Evolutionary conservation across 2,888 invertebrate genomes (phyloP).

Genomic region (Epiperipatus broadwayi): DNA sequence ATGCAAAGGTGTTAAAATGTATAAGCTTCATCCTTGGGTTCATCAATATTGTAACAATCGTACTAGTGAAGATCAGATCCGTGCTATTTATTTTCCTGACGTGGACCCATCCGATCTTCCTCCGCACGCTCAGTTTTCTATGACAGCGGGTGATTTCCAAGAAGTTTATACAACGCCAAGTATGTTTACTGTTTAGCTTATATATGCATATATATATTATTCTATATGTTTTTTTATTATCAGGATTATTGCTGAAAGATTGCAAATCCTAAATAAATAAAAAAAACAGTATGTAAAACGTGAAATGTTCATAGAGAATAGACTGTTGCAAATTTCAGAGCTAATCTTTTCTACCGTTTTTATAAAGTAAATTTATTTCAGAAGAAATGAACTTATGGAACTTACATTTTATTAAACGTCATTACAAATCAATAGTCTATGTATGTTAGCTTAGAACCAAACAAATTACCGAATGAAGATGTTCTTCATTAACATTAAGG

Average conservation of each 20-base stretch:
- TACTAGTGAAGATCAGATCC: constrained; percentile 55
- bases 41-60: constrained; percentile 83
- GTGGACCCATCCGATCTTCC: constrained; percentile 50
- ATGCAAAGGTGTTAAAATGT: constrained; percentile 44
- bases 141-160: constrained; percentile 91
- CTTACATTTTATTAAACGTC: too few relatives aligned
- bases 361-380: too few relatives aligned
- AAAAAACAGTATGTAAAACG: not conserved
- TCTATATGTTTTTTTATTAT: not conserved
- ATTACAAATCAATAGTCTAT: too few relatives aligned
- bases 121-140: constrained; percentile 54
- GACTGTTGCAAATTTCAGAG: too few relatives aligned
- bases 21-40: constrained; percentile 77
- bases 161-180: constrained; percentile 43
- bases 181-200: constrained; percentile 14
- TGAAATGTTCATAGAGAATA: too few relatives aligned
- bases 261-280: not conserved
- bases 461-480: too few relatives aligned
- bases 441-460: too few relatives aligned
- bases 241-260: not conserved
- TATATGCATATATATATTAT: not conserved
- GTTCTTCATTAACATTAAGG: too few relatives aligned
- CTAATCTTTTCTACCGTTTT: too few relatives aligned
- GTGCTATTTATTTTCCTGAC: constrained; percentile 65
- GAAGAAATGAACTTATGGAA: too few relatives aligned